These are phyloP conservation scores for Anthopleura sola DNA, from an alignment of 64 coral and sea anemone species.

Conservation along the genomic window DNA sequence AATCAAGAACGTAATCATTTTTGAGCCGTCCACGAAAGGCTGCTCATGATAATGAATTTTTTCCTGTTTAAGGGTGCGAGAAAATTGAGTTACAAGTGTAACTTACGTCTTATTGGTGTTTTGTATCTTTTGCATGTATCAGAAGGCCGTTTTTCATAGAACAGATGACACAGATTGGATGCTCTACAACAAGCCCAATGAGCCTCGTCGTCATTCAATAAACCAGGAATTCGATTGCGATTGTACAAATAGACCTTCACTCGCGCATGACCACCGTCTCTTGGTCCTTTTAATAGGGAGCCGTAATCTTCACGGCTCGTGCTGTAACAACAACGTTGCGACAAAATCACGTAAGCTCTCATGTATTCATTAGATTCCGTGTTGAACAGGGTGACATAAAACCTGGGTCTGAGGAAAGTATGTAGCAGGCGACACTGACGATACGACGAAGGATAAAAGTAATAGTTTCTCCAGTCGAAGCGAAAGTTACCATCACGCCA, in stretches of 20 bases:
- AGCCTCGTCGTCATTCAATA: conserved; percentile 17
- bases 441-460: neutral
- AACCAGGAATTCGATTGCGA: neutral
- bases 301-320: neutral
- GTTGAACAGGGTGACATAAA: neutral
- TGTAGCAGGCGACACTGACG: neutral
- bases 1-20: too few relatives aligned
- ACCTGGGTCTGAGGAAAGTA: neutral
- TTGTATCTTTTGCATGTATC: conserved; percentile 19
- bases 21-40: too few relatives aligned
- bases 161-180: conserved; percentile 20
- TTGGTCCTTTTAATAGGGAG: neutral
- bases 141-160: conserved; percentile 38
- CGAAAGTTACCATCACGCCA: conserved; percentile 18
- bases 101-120: conserved; percentile 46
- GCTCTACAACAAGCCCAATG: conserved; percentile 41
- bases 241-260: neutral
- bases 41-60: too few relatives aligned
- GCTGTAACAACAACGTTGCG: neutral
- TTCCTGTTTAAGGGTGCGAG: too few relatives aligned
- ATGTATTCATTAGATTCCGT: neutral
- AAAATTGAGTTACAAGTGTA: too few relatives aligned
- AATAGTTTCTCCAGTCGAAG: neutral
- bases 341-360: neutral
- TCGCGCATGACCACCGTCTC: neutral